phyloP scores from a whole-genome alignment of 2,797 vertebrate genomes.

The Cichlasoma orientale region DNA sequence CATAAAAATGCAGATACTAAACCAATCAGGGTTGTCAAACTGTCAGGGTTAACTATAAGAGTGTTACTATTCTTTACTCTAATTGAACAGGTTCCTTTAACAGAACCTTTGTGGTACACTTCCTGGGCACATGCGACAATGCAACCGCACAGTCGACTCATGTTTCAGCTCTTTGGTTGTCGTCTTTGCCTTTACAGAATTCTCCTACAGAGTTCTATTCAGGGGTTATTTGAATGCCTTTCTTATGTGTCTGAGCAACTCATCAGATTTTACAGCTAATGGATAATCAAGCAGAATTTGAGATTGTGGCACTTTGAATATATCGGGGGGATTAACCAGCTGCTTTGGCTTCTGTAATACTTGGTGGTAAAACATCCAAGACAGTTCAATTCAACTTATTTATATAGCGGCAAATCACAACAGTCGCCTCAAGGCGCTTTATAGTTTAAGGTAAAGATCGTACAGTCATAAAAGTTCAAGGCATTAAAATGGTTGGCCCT shows the following conservation, averaged over 20 bases:
- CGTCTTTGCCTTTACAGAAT: too few relatives aligned
- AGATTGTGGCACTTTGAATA: not conserved
- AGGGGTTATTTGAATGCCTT: not conserved
- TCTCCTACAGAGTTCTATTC: not conserved
- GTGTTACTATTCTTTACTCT: not conserved
- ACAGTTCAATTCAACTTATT: not conserved
- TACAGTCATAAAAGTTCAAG: not conserved
- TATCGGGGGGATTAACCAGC: not conserved
- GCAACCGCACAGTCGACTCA: not conserved
- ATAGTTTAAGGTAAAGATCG: too few relatives aligned
- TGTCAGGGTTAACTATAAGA: not conserved
- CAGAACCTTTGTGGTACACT: not conserved
- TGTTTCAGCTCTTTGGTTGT: accelerated
- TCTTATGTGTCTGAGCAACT: not conserved
- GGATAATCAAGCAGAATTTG: not conserved
- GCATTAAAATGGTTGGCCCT: accelerated
- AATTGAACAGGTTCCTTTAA: not conserved
- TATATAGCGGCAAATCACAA: too few relatives aligned
- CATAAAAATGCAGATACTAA: not conserved
- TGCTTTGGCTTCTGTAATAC: not conserved
- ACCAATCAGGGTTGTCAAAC: not conserved
- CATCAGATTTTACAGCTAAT: not conserved
- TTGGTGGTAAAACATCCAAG: not conserved
- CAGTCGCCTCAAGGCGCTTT: too few relatives aligned
- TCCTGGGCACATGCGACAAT: not conserved